These are phyloP conservation scores for Dipodomys merriami DNA, from an alignment of 2,113 vertebrate species.

Conservation along the genomic window DNA sequence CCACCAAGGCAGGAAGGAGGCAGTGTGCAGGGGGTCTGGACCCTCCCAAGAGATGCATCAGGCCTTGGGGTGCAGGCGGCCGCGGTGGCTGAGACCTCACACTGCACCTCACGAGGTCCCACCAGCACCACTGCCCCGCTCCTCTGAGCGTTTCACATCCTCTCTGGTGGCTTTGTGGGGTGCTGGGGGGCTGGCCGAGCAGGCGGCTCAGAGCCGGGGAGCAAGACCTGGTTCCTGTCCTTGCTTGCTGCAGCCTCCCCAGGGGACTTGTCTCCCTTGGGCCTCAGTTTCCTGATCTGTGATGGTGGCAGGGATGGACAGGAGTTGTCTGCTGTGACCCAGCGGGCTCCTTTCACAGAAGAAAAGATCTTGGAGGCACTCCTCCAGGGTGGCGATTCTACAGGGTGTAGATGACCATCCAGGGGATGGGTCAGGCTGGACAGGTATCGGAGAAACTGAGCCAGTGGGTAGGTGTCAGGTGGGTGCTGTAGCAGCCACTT, in stretches of 20 bases:
- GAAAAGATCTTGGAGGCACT: not conserved
- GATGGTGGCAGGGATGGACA: too few species aligned
- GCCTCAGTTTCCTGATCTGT: not conserved
- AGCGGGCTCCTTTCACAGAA: not conserved
- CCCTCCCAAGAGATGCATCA: not conserved
- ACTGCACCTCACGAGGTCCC: fast-evolving
- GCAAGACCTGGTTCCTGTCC: constrained; percentile 14
- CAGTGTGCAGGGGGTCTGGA: fast-evolving
- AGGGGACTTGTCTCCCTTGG: not conserved
- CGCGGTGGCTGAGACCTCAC: not conserved
- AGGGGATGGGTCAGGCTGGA: not conserved
- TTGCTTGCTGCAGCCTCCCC: not conserved
- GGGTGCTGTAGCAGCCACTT: not conserved
- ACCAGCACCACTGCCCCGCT: not conserved
- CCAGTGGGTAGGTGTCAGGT: too few species aligned
- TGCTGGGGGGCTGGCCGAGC: not conserved
- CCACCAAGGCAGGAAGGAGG: fast-evolving
- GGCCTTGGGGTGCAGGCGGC: not conserved
- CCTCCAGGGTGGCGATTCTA: not conserved
- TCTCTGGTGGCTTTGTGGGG: constrained; percentile 50
- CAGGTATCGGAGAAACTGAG: not conserved
- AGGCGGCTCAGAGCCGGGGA: not conserved
- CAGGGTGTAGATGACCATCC: too few species aligned
- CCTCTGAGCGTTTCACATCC: constrained; percentile 32
- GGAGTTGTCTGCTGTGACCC: too few species aligned